These are phyloP conservation scores for Siphamia tubifer DNA, from an alignment of 2,113 vertebrate genomes.

Conservation along the genomic window DNA sequence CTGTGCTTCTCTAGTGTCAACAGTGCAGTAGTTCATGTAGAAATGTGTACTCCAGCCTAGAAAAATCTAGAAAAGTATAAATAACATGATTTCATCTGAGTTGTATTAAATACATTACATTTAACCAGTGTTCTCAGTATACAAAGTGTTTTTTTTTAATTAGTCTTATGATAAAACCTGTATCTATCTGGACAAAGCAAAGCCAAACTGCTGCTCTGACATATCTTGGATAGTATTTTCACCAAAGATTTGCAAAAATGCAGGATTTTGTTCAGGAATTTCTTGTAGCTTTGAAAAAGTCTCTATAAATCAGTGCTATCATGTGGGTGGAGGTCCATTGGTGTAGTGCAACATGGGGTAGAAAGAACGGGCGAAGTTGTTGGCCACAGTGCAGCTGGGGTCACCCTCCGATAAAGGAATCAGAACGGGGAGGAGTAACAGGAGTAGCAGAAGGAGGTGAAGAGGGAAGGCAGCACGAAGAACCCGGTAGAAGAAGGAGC, in stretches of 20 bases:
- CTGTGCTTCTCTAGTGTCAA: constrained; percentile 37
- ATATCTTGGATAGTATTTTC: background rate
- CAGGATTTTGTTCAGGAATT: background rate
- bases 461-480: constrained; percentile 86
- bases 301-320: too few species aligned
- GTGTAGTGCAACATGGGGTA: constrained; percentile 92
- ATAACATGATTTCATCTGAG: background rate
- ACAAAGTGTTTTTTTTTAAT: background rate
- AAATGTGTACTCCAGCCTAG: constrained; percentile 7
- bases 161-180: background rate
- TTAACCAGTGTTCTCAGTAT: background rate
- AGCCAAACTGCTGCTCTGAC: background rate
- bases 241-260: background rate
- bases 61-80: background rate
- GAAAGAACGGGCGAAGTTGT: constrained; percentile 93
- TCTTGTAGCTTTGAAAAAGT: too few species aligned
- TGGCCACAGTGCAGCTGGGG: constrained; percentile 86
- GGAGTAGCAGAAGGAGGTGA: constrained; percentile 87
- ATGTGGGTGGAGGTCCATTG: constrained; percentile 92
- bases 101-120: constrained; percentile 18
- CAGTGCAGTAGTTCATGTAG: background rate
- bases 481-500: constrained; percentile 86
- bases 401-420: constrained; percentile 85
- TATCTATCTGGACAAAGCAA: too few species aligned
- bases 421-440: constrained; percentile 87